Conservation (phyloP, 2,888 invertebrate species). For the Agrochola lychnidis region DNA sequence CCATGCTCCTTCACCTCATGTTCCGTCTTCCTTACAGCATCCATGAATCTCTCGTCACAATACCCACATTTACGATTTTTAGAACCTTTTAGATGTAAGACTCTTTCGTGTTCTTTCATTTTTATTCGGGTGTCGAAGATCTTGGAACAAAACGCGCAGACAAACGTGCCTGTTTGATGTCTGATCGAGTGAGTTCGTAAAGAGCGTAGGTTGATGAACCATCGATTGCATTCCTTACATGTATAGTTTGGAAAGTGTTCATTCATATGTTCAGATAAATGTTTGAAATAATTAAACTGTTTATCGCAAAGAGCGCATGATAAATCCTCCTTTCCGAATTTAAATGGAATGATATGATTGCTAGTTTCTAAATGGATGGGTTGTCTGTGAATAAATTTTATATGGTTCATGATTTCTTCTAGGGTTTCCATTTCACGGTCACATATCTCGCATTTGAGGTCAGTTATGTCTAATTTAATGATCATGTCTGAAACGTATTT, state of each 20-base stretch:
- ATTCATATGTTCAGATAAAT: constrained; percentile 78
- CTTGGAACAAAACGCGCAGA: constrained; percentile 78
- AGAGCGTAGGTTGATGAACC: constrained; percentile 70
- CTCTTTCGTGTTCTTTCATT: constrained; percentile 76
- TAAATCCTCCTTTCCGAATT: constrained; percentile 61
- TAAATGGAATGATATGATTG: constrained; percentile 70
- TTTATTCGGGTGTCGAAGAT: constrained; percentile 77
- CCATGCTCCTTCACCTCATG: constrained; percentile 75
- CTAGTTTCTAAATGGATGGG: constrained; percentile 52
- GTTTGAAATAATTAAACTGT: constrained; percentile 75
- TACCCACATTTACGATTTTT: constrained; percentile 73
- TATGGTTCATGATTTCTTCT: constrained; percentile 56
- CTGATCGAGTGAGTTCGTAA: constrained; percentile 59
- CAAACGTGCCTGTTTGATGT: constrained; percentile 63
- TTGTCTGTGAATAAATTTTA: constrained; percentile 47
- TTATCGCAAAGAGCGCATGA: constrained; percentile 74
- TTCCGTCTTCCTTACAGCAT: constrained; percentile 55
- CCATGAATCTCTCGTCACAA: constrained; percentile 74
- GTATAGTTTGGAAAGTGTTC: constrained; percentile 79
- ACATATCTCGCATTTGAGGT: constrained; percentile 59
- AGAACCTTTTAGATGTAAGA: constrained; percentile 70
- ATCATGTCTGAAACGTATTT: constrained; percentile 68
- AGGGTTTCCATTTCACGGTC: constrained; percentile 35
- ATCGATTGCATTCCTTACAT: constrained; percentile 74
- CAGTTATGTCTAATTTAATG: constrained; percentile 78